These are phyloP conservation scores for Clistopyga incitator DNA, from an alignment of 2,888 invertebrate genomes.

Conservation along the genomic window DNA sequence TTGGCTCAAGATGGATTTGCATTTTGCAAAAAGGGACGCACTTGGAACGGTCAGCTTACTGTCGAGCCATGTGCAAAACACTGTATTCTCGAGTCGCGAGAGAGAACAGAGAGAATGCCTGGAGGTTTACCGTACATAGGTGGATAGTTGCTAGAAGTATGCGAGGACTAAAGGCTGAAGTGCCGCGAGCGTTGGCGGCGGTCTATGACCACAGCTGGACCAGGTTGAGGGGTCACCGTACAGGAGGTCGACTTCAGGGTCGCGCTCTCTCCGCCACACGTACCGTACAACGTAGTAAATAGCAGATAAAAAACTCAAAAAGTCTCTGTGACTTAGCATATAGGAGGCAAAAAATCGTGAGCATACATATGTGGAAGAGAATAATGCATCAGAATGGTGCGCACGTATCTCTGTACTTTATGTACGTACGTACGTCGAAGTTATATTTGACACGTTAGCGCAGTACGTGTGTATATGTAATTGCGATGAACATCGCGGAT, in stretches of 20 bases:
- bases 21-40: constrained; percentile 29
- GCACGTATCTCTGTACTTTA: constrained; percentile 31
- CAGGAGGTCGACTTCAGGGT: constrained; percentile 72
- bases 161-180: constrained; percentile 44
- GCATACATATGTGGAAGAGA: constrained; percentile 21
- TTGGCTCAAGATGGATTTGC: constrained; percentile 28
- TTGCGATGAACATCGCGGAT: constrained; percentile 72
- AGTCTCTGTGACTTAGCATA: background rate
- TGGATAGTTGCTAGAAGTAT: constrained; percentile 17
- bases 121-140: constrained; percentile 44
- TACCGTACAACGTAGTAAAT: constrained; percentile 68
- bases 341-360: background rate
- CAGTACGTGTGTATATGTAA: constrained; percentile 32
- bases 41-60: constrained; percentile 6
- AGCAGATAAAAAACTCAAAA: background rate
- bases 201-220: constrained; percentile 60
- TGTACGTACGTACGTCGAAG: constrained; percentile 42
- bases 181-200: constrained; percentile 57
- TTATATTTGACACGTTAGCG: constrained; percentile 37
- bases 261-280: constrained; percentile 71
- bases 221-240: constrained; percentile 58
- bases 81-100: constrained; percentile 20
- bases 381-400: too few relatives aligned
- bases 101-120: constrained; percentile 35
- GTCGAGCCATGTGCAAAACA: background rate